These are phyloP conservation scores for Oceanodroma tethys DNA, from an alignment of 2,113 vertebrate species.

Conservation along the genomic window DNA sequence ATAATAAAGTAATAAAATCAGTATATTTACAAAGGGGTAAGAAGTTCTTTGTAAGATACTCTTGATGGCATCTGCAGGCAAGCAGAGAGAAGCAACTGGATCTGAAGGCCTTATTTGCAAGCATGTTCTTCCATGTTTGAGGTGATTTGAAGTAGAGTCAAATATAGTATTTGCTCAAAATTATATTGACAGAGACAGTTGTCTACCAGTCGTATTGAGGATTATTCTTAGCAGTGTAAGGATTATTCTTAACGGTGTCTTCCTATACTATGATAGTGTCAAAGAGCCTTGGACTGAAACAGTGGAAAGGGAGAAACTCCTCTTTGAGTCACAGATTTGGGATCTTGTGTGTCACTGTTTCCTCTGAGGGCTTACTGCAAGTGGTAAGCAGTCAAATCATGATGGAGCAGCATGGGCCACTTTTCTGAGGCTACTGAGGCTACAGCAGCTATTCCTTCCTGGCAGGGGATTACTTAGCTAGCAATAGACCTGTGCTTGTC, in stretches of 20 bases:
- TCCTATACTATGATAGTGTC: not conserved
- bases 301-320: not conserved
- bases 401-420: accelerated
- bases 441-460: not conserved
- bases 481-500: not conserved
- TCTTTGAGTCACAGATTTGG: not conserved
- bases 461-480: not conserved
- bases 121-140: not conserved
- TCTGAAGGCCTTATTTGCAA: not conserved
- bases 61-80: not conserved
- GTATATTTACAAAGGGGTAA: not conserved
- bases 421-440: not conserved
- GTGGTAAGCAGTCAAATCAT: not conserved
- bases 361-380: not conserved
- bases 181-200: not conserved
- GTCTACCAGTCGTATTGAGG: not conserved
- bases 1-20: not conserved
- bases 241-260: not conserved
- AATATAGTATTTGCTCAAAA: not conserved
- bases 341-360: not conserved
- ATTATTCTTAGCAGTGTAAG: not conserved
- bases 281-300: not conserved
- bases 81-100: not conserved
- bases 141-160: not conserved
- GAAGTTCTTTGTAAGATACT: not conserved